Evolutionary conservation across 2,113 vertebrate species (phyloP).

Genomic region (Orcinus orca): DNA sequence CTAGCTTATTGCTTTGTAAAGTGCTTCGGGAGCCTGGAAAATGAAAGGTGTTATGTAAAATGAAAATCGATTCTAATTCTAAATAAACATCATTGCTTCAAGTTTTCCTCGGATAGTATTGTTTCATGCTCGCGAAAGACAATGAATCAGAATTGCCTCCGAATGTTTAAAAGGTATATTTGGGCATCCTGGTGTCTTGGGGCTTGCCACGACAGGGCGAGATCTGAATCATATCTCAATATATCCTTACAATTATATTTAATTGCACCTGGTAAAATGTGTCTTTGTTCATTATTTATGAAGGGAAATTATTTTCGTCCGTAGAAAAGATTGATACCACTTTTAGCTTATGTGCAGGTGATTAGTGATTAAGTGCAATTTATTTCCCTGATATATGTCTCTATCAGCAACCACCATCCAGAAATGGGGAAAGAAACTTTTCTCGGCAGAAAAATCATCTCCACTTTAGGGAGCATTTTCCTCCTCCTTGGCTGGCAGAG

Average conservation of each 20-base stretch:
- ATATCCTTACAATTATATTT: conserved; percentile 57
- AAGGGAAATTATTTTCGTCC: conserved; percentile 55
- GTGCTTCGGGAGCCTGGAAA: conserved; percentile 63
- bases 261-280: conserved; percentile 67
- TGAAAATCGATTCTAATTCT: conserved; percentile 75
- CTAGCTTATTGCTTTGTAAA: conserved; percentile 67
- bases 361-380: conserved; percentile 36
- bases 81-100: conserved; percentile 73
- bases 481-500: not conserved
- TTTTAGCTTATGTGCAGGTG: conserved; percentile 60
- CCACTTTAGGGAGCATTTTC: not conserved
- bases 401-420: not conserved
- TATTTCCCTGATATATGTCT: not conserved
- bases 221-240: conserved; percentile 36
- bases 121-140: conserved; percentile 54
- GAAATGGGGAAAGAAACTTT: conserved; percentile 8
- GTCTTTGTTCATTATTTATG: conserved; percentile 72
- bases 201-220: not conserved
- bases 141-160: conserved; percentile 26
- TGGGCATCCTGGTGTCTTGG: conserved; percentile 30
- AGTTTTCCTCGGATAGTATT: conserved; percentile 65
- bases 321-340: conserved; percentile 23
- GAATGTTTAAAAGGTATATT: not conserved
- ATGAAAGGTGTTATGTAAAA: conserved; percentile 75
- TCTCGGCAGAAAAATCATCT: not conserved